A percentile compares a stretch with the other conserved stretches of the same genome.
Evolutionary conservation across 2,888 invertebrate species (phyloP).

Genomic region (Hydriomena furcata): DNA sequence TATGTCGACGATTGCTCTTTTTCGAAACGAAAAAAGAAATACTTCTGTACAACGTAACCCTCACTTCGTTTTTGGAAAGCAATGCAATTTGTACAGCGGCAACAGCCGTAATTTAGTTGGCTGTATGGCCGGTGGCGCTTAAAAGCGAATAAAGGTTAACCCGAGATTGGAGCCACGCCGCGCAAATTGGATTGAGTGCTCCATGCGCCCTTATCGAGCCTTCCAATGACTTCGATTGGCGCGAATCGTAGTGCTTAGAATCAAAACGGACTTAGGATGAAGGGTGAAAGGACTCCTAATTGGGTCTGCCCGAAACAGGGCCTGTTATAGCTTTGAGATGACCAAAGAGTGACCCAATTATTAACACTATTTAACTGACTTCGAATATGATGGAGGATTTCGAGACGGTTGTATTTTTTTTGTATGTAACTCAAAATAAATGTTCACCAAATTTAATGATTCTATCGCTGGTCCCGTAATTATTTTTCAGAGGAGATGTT

Average conservation of each 20-base stretch:
- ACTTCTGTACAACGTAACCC: no score
- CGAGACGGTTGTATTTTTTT: no score
- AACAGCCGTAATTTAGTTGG: constrained; percentile 21
- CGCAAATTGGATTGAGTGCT: constrained; percentile 49
- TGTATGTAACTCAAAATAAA: no score
- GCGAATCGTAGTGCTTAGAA: constrained; percentile 38
- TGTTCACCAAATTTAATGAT: no score
- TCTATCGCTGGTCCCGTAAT: no score
- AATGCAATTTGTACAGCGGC: constrained; percentile 31
- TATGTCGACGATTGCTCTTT: no score
- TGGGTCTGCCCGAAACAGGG: constrained; percentile 11
- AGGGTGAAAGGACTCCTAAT: constrained; percentile 28
- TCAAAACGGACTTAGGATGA: constrained; percentile 16
- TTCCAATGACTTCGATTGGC: constrained; percentile 34
- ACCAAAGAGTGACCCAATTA: constrained; percentile 2
- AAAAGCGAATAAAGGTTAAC: constrained; percentile 41
- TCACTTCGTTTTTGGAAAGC: not conserved
- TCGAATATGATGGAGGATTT: no score
- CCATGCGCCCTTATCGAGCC: constrained; percentile 45
- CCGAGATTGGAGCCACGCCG: constrained; percentile 40
- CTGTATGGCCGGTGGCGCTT: constrained; percentile 27
- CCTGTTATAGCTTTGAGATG: not conserved
- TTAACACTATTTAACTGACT: not conserved
- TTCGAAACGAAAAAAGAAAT: no score
- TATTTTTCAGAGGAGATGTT: no score